phyloP scores from a whole-genome alignment of 2,113 vertebrate genomes.

The Alces alces region DNA sequence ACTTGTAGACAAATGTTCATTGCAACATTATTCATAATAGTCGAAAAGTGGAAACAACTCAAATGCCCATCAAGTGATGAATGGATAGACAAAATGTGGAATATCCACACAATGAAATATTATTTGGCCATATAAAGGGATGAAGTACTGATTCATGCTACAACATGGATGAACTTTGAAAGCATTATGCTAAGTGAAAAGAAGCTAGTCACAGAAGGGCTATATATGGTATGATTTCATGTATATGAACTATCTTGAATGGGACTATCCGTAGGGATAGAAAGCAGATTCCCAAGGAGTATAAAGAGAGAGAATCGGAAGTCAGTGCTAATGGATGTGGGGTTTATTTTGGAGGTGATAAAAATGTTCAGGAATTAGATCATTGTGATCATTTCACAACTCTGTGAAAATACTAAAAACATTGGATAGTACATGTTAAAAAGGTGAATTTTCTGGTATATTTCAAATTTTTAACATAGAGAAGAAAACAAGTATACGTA shows the following conservation, averaged over 20 bases:
- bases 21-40: background rate
- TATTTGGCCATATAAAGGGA: background rate
- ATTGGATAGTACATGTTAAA: background rate
- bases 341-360: background rate
- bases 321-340: background rate
- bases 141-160: background rate
- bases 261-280: background rate
- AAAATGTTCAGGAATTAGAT: background rate
- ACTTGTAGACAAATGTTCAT: background rate
- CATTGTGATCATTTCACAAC: background rate
- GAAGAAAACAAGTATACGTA: background rate
- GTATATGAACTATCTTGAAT: background rate
- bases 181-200: background rate
- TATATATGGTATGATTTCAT: background rate
- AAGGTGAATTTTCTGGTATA: background rate
- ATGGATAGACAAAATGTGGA: background rate
- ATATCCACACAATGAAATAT: background rate
- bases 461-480: background rate
- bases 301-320: no score
- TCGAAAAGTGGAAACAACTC: background rate
- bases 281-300: background rate
- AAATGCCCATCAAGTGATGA: background rate
- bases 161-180: background rate
- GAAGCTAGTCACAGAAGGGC: background rate
- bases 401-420: background rate